These are phyloP conservation scores for Thalassarche chlororhynchos DNA, from an alignment of 2,113 vertebrate genomes.

Conservation along the genomic window DNA sequence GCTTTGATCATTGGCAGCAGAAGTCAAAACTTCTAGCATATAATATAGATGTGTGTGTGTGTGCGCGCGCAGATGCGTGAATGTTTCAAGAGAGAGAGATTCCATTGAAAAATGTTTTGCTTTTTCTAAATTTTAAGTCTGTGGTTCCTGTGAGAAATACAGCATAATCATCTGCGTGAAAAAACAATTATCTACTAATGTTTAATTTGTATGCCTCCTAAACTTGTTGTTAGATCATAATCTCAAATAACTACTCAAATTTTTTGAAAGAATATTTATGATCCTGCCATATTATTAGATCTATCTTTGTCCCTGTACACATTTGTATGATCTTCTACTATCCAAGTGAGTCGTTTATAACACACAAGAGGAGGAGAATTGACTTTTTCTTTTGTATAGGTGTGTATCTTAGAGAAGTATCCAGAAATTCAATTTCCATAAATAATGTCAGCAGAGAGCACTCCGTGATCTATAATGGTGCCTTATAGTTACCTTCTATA, in stretches of 20 bases:
- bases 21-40: background rate
- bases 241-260: background rate
- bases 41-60: background rate
- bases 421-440: background rate
- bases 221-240: background rate
- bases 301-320: background rate
- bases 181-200: background rate
- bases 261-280: background rate
- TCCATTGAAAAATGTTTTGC: background rate
- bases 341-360: background rate
- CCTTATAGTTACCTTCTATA: background rate
- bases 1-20: background rate
- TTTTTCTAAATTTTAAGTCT: background rate
- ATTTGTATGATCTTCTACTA: background rate
- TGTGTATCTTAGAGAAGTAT: background rate
- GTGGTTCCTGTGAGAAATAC: background rate
- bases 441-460: background rate
- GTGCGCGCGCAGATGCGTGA: background rate
- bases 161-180: background rate
- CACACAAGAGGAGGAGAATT: background rate
- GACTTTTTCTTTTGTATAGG: background rate
- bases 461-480: background rate
- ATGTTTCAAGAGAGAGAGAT: background rate
- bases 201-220: background rate
- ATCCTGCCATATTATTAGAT: background rate